Percentiles rank a stretch among this genome's conserved stretches.
Conservation (phyloP, 2,888 invertebrate species). For the Archips crataeganus region DNA sequence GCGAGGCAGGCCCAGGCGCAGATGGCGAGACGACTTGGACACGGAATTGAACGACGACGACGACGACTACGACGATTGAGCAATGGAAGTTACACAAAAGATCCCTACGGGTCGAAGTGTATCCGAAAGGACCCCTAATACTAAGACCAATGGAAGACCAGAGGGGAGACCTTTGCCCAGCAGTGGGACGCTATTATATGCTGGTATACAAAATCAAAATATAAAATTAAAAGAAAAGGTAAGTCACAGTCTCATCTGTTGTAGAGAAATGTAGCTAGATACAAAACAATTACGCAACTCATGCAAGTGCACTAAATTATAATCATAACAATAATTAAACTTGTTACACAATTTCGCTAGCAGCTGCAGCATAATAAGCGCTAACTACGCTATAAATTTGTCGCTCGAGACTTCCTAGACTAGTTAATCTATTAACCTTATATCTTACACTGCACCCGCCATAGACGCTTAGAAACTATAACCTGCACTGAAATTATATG, state of each 20-base stretch:
- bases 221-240: too few species aligned
- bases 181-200: too few species aligned
- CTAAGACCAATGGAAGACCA: too few species aligned
- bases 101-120: too few species aligned
- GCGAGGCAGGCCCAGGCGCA: too few species aligned
- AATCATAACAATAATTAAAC: conserved; percentile 22
- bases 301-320: conserved; percentile 11
- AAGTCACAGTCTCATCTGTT: not conserved
- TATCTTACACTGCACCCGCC: not conserved
- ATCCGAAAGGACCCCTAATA: too few species aligned
- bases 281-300: conserved; percentile 11
- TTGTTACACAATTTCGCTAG: conserved; percentile 15
- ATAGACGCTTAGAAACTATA: not conserved
- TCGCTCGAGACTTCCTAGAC: conserved; percentile 14
- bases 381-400: conserved; percentile 23
- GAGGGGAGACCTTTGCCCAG: too few species aligned
- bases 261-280: not conserved
- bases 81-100: too few species aligned
- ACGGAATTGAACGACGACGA: too few species aligned
- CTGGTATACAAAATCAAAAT: too few species aligned
- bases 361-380: conserved; percentile 27
- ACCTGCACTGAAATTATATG: not conserved
- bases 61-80: too few species aligned
- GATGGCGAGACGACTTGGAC: too few species aligned
- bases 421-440: conserved; percentile 15